These are phyloP conservation scores for Aptenodytes patagonicus DNA, from an alignment of 2,113 vertebrate genomes.

Conservation along the genomic window DNA sequence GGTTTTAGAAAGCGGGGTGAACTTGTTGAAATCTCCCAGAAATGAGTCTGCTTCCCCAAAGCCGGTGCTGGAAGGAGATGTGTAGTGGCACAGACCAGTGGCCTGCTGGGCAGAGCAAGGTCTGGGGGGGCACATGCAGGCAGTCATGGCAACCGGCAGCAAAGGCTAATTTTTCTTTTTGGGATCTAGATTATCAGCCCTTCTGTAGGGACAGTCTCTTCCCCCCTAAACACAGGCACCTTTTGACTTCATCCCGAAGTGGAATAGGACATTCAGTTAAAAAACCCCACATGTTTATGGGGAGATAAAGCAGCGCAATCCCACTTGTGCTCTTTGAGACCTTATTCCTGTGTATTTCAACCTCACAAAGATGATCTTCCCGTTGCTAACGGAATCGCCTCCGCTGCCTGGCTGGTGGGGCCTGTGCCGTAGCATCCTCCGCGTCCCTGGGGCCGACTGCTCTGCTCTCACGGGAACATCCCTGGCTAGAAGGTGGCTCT, in stretches of 20 bases:
- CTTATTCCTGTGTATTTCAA: neutral
- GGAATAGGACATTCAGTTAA: neutral
- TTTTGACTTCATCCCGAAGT: neutral
- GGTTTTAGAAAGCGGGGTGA: neutral
- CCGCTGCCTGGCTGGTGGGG: fast-evolving
- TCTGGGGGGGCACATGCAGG: neutral
- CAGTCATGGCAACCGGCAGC: neutral
- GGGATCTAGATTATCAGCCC: neutral
- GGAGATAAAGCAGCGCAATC: neutral
- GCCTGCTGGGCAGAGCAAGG: neutral
- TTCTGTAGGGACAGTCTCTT: neutral
- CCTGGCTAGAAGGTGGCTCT: neutral
- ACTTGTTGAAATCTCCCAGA: neutral
- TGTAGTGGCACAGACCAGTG: neutral
- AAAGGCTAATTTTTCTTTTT: no score
- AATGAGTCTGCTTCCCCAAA: neutral
- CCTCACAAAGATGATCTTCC: neutral
- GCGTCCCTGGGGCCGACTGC: neutral
- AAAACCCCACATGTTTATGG: neutral
- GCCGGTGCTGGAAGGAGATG: neutral
- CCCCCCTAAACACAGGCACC: fast-evolving
- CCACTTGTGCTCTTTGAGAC: neutral
- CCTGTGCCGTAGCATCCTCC: neutral
- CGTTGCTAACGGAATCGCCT: neutral
- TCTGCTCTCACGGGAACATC: neutral